Base-by-base conservation (phyloP, 2,797 vertebrate species). In the Microctenopoma lineatum region DNA sequence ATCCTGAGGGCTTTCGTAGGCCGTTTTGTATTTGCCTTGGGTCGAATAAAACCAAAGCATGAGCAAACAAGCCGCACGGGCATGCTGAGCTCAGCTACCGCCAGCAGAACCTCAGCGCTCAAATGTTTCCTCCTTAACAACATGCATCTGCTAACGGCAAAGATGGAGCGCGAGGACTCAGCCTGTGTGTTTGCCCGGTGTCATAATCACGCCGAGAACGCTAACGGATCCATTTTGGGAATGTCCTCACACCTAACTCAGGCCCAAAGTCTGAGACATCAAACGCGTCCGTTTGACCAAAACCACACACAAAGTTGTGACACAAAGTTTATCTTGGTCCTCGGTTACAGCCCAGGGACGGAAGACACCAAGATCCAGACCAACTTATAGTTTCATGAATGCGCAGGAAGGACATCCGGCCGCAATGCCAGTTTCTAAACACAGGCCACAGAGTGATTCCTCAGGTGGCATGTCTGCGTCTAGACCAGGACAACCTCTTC, bases 211-310 rank as follows among this genome's bases (percentile, higher is more conserved):
- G 79, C 27, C 47, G 0, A 42, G 51, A 46, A 60, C 70, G 75
- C 66, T 66, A 85, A 84, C 72, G 32, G 60, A 73, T 81, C 69
- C 75, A 70, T 83, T 86, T 81, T 71, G 50, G 75, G 77, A 79
- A 82, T 60, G 75, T 88, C 77, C 77, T 84, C 67, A 26, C 76
- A 46, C 73, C 83, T 66, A 80, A 77, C 51, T 79, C 64, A 36
- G 42, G 66, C 79, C 55, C 58, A 57, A 59, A 60, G 60, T 81
- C 81, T 84, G 70, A 85, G 73, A 75, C 70, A 74, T 62, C 72
- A 70, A 68, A 79, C 39, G 39, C 68, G 47, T 60, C 26, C 25
- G 15, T 45, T 53, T 12, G 3, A 54, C 58, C 29, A 32, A 7
- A 6, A 7, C 5, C 5, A 79, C 9, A 65, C 47, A 69, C 52